phyloP scores from a whole-genome alignment of 1,140 invertebrate genomes.

The Drosophila orosa region DNA sequence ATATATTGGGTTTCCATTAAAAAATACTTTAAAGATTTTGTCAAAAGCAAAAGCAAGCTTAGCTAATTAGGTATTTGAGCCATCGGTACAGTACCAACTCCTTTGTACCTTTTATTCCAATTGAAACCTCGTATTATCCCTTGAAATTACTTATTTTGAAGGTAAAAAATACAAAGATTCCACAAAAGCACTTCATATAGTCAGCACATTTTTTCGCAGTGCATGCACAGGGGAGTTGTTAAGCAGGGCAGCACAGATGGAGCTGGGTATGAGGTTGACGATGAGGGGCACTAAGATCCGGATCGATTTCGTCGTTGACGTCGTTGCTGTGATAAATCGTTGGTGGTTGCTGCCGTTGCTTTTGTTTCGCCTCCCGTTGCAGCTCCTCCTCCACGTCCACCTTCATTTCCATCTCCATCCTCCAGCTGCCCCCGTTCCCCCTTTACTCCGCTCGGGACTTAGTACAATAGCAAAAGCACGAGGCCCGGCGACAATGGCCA shows the following conservation, averaged over 20 bases:
- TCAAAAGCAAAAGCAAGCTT: background rate
- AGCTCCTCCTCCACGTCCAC: slow-evolving; percentile 19
- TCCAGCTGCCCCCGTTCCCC: slow-evolving; percentile 11
- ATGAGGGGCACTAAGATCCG: slow-evolving; percentile 63
- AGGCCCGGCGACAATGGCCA: slow-evolving; percentile 73
- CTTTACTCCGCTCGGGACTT: slow-evolving; percentile 35
- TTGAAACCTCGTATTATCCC: background rate
- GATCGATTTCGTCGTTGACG: slow-evolving; percentile 81
- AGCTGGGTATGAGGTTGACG: slow-evolving; percentile 18
- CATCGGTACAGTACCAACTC: background rate
- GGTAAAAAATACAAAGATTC: no score
- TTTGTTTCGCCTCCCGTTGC: slow-evolving; percentile 46
- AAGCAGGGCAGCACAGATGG: slow-evolving; percentile 30
- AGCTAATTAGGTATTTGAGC: background rate
- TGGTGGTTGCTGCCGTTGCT: slow-evolving; percentile 59
- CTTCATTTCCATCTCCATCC: slow-evolving; percentile 4
- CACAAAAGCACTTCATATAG: no score
- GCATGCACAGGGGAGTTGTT: slow-evolving; percentile 27
- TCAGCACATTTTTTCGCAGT: slow-evolving; percentile 1
- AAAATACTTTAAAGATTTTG: background rate
- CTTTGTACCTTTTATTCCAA: background rate
- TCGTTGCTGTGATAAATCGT: slow-evolving; percentile 78
- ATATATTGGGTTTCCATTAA: background rate
- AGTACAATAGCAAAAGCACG: slow-evolving; percentile 73
- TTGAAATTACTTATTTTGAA: no score